A percentile compares a stretch with the other conserved stretches of the same genome.
Conservation (phyloP, 1,140 invertebrate genomes). For the Pogonomyrmex barbatus region DNA sequence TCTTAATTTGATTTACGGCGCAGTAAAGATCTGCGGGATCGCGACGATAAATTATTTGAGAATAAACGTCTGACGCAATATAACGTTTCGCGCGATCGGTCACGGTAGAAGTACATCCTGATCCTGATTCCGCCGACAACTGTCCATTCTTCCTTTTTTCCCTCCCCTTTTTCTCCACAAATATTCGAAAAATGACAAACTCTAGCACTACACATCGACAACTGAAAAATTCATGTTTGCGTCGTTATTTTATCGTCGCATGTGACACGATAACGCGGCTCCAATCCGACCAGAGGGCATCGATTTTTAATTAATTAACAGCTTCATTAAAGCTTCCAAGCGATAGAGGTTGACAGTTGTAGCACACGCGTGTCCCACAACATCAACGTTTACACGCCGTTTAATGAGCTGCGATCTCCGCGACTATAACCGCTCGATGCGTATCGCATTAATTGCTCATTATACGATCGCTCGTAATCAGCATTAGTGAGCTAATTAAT, state of each 20-base stretch:
- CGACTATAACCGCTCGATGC: conserved; percentile 44
- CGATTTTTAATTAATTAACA: conserved; percentile 77
- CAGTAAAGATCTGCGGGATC: conserved; percentile 63
- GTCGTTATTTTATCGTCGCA: conserved; percentile 23
- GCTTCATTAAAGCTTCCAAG: conserved; percentile 72
- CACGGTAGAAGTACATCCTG: conserved; percentile 3
- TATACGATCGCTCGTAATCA: conserved; percentile 65
- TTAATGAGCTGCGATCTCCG: conserved; percentile 46
- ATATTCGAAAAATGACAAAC: conserved; percentile 10
- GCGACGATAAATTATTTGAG: conserved; percentile 67
- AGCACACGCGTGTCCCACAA: conserved; percentile 42
- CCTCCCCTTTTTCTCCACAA: not conserved
- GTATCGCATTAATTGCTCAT: conserved; percentile 66
- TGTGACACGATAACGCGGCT: not conserved
- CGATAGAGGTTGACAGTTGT: conserved; percentile 63
- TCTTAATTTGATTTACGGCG: conserved; percentile 70
- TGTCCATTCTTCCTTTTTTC: not conserved
- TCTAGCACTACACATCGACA: conserved; percentile 52
- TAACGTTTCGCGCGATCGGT: conserved; percentile 30
- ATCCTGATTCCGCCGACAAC: not conserved
- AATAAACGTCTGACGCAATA: conserved; percentile 56
- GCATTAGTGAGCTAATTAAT: conserved; percentile 76
- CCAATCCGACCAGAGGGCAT: not conserved
- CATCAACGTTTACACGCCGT: conserved; percentile 45
- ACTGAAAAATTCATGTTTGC: conserved; percentile 20